These are phyloP conservation scores for Hydrotaea diabolus DNA, from an alignment of 2,888 invertebrate genomes.

Conservation along the genomic window DNA sequence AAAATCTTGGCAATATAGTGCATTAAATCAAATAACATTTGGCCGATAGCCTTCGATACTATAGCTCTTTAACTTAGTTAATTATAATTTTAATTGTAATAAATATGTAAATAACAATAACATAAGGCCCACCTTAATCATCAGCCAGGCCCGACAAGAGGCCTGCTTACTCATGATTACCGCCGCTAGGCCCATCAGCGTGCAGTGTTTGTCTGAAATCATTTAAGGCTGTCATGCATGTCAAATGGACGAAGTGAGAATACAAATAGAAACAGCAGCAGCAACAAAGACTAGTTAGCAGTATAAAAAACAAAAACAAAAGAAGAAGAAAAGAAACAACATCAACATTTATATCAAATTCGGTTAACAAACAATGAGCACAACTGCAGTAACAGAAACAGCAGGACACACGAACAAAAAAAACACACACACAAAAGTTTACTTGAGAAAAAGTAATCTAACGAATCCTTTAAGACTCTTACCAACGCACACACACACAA, in stretches of 20 bases:
- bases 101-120: too few species aligned
- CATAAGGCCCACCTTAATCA: too few species aligned
- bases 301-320: too few species aligned
- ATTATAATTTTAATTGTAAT: too few species aligned
- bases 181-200: not conserved
- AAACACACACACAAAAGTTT: conserved; percentile 51
- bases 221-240: conserved; percentile 35
- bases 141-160: too few species aligned
- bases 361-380: conserved; percentile 32
- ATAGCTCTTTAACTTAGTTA: too few species aligned
- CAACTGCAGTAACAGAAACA: not conserved
- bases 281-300: not conserved
- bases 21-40: too few species aligned
- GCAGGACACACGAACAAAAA: too few species aligned
- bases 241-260: not conserved
- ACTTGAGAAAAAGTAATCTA: conserved; percentile 54
- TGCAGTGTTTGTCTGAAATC: not conserved
- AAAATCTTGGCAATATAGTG: too few species aligned
- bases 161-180: too few species aligned
- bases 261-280: conserved; percentile 19
- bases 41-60: too few species aligned
- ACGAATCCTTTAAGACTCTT: conserved; percentile 46
- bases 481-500: not conserved
- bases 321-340: too few species aligned
- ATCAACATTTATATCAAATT: not conserved